These are phyloP conservation scores for Linnaemya tessellans DNA, from an alignment of 2,888 invertebrate species.

Conservation along the genomic window DNA sequence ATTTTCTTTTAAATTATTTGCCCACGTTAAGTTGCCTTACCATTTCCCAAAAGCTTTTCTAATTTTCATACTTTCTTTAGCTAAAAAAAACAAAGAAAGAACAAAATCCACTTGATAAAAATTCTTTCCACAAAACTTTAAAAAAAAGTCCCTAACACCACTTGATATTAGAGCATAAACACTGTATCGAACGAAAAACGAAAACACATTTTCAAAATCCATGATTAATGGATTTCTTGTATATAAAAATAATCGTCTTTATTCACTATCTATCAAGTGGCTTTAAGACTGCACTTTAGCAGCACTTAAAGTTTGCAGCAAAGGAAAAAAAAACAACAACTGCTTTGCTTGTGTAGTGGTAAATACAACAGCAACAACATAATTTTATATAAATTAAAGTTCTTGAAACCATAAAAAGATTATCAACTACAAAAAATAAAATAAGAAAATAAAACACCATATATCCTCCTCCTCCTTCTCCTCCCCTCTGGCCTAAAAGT, in stretches of 20 bases:
- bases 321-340: conserved; percentile 11
- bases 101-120: background rate
- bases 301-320: conserved; percentile 63
- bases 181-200: conserved; percentile 26
- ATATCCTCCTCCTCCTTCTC: background rate
- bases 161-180: conserved; percentile 56
- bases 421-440: conserved; percentile 43
- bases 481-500: conserved; percentile 27
- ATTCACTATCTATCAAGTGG: conserved; percentile 60
- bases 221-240: conserved; percentile 69
- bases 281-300: conserved; percentile 68
- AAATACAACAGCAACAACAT: conserved; percentile 54
- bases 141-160: conserved; percentile 36
- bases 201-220: conserved; percentile 37
- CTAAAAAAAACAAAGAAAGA: background rate
- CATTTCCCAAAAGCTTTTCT: background rate
- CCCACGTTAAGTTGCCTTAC: background rate
- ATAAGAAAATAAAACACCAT: background rate
- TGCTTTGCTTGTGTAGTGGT: background rate
- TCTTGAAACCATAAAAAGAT: conserved; percentile 60
- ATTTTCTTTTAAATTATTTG: background rate
- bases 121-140: background rate
- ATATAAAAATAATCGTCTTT: conserved; percentile 62
- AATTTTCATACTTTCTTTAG: conserved; percentile 3
- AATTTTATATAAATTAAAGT: conserved; percentile 59